phyloP scores from a whole-genome alignment of 2,113 vertebrate species.

The Cebidichthys violaceus region DNA sequence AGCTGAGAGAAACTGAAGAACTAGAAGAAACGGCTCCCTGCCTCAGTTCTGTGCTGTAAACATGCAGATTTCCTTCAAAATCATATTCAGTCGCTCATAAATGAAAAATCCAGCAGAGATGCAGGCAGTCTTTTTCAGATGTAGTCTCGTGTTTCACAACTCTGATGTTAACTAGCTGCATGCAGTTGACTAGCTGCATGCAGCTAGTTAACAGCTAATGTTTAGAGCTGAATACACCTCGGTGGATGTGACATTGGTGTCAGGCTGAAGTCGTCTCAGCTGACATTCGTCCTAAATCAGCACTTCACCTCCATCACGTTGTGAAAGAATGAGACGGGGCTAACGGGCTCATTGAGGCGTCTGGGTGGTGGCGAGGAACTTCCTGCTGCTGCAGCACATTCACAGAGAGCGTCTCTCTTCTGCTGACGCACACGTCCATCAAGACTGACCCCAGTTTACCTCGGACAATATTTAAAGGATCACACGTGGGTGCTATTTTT shows the following conservation, averaged over 20 bases:
- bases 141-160: background rate
- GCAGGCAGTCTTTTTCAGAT: background rate
- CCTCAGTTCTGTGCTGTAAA: background rate
- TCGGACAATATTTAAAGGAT: background rate
- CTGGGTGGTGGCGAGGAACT: background rate
- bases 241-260: background rate
- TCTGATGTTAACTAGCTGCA: background rate
- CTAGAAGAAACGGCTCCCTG: background rate
- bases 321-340: background rate
- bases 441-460: background rate
- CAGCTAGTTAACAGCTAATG: background rate
- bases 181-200: background rate
- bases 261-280: background rate
- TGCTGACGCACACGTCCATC: conserved; percentile 28
- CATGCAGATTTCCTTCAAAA: background rate
- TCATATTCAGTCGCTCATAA: background rate
- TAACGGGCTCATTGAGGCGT: background rate
- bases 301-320: conserved; percentile 1
- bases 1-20: background rate
- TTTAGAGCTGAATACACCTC: background rate
- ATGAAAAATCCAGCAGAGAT: background rate
- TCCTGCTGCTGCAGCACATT: conserved; percentile 53
- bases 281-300: background rate
- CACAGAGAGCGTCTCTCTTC: background rate
- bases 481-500: background rate